Evolutionary conservation across 2,888 invertebrate species (phyloP), one percentile per base, ranked within the genome.

Genomic region (Cheiracanthium punctorium): DNA sequence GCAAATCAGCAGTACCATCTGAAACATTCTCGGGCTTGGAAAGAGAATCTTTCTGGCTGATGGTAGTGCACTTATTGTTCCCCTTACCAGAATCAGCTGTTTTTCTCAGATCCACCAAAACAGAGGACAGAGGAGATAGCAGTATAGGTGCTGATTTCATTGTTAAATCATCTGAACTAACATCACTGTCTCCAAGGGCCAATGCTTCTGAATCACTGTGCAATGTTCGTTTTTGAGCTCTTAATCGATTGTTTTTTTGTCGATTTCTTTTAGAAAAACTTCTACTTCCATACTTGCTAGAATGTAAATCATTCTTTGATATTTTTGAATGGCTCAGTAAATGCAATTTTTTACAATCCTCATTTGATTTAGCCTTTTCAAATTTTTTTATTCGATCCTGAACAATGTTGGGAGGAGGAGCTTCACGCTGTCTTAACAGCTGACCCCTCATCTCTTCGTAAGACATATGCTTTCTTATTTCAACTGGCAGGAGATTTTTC

Each of bases 381-480:
- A 90, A 90, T 67, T 89, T 89, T 85, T 90, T 90, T 30, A 91
- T 91, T 64, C 91, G 86, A 80, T 91, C 91, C 82, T 91, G 91
- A 2, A 92, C 91, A 52, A 92, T 88, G 76, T 90, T 90, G 28
- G 88, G 88, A 1, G 90, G 89, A 20, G 90, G 89, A 48, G 90
- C 89, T 82, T 90, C 89, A 67, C 89, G 89, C 69, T 90, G 88
- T 43, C 88, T 88, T 8, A 88, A 72, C 20, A 87, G 79, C 24
- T 79, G 79, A 1, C 80, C 79, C 41, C 88, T 72, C 82, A 87
- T 80, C 77, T 88, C 88, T 81, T 88, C 88, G 37, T 85, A 88
- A 28, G 80, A 82, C 33, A 79, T 65, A 41, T 77, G 80, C 48
- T 88, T 84, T 12, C 64, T 72, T 8, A 43, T 24, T 74, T 73